Evolutionary conservation across 2,113 vertebrate species (phyloP).

Genomic region (Grallaria varia): DNA sequence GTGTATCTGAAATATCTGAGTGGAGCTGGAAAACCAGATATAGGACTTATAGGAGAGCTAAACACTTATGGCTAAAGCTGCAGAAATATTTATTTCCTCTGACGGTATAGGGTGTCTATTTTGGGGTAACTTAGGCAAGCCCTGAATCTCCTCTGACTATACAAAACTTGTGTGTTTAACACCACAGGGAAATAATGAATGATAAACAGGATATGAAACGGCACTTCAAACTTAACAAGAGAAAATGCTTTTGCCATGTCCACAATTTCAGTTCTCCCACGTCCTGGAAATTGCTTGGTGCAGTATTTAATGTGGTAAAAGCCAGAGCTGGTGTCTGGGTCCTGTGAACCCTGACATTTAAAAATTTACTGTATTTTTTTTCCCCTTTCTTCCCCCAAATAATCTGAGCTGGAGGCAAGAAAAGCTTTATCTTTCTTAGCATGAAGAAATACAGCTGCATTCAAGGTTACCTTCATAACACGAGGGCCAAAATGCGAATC

Average conservation of each 20-base stretch:
- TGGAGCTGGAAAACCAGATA: not conserved
- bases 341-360: not conserved
- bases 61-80: not conserved
- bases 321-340: not conserved
- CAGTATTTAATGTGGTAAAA: not conserved
- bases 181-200: not conserved
- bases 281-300: not conserved
- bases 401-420: not conserved
- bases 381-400: accelerated
- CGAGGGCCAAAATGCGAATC: not conserved
- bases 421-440: not conserved
- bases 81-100: not conserved
- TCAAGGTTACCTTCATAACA: not conserved
- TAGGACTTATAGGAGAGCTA: not conserved
- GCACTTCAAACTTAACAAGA: not conserved
- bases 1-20: not conserved
- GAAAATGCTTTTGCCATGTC: not conserved
- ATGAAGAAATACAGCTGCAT: not conserved
- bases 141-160: not conserved
- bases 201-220: not conserved
- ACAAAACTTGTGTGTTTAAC: not conserved
- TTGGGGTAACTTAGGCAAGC: not conserved
- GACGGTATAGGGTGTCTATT: not conserved
- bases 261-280: not conserved
- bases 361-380: not conserved